phyloP scores from a whole-genome alignment of 2,113 vertebrate species.

The Micronycteris hirsuta region DNA sequence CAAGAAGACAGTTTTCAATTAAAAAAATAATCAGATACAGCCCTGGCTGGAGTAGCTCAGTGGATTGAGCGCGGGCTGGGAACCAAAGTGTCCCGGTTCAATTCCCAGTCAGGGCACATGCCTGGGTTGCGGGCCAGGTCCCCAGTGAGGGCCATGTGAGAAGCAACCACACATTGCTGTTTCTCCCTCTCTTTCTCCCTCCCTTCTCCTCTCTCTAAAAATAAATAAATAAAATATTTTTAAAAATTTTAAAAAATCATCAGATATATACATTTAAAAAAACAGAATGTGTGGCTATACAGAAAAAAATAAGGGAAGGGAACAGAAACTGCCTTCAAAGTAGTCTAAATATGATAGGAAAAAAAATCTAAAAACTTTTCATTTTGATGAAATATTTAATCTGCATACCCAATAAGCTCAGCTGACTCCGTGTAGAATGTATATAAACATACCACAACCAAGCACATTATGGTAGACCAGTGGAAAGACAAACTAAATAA shows the following conservation, averaged over 20 bases:
- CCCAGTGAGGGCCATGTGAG: too few relatives aligned
- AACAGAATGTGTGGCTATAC: neutral
- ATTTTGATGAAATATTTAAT: neutral
- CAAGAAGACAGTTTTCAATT: neutral
- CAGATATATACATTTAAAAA: neutral
- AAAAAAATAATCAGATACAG: neutral
- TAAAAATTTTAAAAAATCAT: neutral
- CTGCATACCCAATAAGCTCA: neutral
- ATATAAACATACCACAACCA: neutral
- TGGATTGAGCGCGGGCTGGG: too few relatives aligned
- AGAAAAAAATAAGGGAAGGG: neutral
- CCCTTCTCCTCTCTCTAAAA: too few relatives aligned
- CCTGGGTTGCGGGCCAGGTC: too few relatives aligned
- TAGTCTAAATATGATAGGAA: neutral
- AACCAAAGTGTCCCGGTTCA: too few relatives aligned
- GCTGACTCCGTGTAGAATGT: neutral
- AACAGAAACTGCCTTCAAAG: neutral
- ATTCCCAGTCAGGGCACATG: too few relatives aligned
- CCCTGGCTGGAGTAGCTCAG: too few relatives aligned
- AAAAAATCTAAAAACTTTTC: neutral
- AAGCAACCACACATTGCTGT: too few relatives aligned
- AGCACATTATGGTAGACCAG: neutral
- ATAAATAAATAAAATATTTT: too few relatives aligned
- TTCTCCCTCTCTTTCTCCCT: too few relatives aligned
- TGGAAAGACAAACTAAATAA: neutral